Evolutionary conservation across 2,888 invertebrate genomes (phyloP).

Genomic region (Morpho deidamia): DNA sequence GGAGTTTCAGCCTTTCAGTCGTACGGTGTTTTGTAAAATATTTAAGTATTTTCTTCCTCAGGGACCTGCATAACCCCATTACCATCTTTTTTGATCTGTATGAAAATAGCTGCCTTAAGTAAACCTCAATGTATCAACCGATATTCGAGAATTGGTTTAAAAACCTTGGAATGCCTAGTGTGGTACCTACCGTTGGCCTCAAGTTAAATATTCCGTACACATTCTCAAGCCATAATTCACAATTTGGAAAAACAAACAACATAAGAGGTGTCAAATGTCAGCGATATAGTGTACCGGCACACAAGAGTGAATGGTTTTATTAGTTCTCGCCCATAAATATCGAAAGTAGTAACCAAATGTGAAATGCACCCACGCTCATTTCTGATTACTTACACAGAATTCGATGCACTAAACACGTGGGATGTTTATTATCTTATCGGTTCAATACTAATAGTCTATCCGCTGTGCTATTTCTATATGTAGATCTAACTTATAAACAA

Average conservation of each 20-base stretch:
- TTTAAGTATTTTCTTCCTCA: no score
- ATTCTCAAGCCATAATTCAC: constrained; percentile 1
- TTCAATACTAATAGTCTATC: constrained; percentile 29
- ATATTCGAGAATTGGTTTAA: no score
- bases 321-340: constrained; percentile 51
- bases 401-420: constrained; percentile 43
- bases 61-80: no score
- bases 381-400: constrained; percentile 22
- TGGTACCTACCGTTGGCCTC: background rate
- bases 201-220: background rate
- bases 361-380: constrained; percentile 54
- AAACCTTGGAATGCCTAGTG: no score
- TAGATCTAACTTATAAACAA: constrained; percentile 7
- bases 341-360: constrained; percentile 59
- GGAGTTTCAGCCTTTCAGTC: no score
- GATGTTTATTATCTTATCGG: constrained; percentile 68
- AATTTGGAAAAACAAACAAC: constrained; percentile 19
- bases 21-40: no score
- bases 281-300: constrained; percentile 30
- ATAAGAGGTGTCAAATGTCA: constrained; percentile 31
- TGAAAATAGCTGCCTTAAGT: no score
- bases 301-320: constrained; percentile 50
- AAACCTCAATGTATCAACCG: no score
- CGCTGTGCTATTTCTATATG: constrained; percentile 11
- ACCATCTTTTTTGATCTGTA: no score